Evolutionary conservation across 2,888 invertebrate genomes (phyloP), one percentile per base, ranked within the genome.

Genomic region (Drosophila melanosoma): DNA sequence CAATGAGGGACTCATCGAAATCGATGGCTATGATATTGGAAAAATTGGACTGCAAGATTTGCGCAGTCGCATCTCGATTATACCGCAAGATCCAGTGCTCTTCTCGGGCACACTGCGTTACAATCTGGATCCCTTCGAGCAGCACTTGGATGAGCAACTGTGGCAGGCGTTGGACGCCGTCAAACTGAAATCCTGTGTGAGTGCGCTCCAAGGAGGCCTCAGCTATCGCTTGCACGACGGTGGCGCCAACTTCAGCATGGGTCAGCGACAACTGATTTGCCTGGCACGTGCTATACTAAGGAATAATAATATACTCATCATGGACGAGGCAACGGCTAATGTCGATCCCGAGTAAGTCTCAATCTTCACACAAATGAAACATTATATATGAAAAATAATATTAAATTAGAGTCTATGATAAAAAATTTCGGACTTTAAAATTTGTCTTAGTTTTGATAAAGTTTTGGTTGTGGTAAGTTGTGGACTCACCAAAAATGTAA

Each of bases 301-400:
- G 58, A 95, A 96, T 89, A 96, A 96, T 83, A 96, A 95, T 89
- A 95, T 98, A 79, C 94, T 98, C 6, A 95, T 98, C 29, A 94
- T 98, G 82, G 98, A 98, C 89, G 98, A 98, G 94, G 98, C 98
- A 32, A 98, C 98, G 0, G 97, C 98, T 3, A 98, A 98, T 92
- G 97, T 98, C 5, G 98, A 98, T 93, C 96, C 96, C 58, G 95
- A 95, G 96, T 96, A 93, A 94, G 95, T 93, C 23, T 11, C 2
- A 17, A 12, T n/a, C 8, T 29, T n/a, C 8, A 20, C 10, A n/a
- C 7, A 1, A n/a, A 15, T 8, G 12, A 35, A 53, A 52, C 2
- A 8, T 40, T n/a, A 4, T 11, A n/a, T 3, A n/a, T 4, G 3
- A 38, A n/a, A 40, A n/a, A 40, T 10, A n/a, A 40, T 40, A n/a